Evolutionary conservation across 2,113 vertebrate species (phyloP).

Genomic region (Penelope pileata): DNA sequence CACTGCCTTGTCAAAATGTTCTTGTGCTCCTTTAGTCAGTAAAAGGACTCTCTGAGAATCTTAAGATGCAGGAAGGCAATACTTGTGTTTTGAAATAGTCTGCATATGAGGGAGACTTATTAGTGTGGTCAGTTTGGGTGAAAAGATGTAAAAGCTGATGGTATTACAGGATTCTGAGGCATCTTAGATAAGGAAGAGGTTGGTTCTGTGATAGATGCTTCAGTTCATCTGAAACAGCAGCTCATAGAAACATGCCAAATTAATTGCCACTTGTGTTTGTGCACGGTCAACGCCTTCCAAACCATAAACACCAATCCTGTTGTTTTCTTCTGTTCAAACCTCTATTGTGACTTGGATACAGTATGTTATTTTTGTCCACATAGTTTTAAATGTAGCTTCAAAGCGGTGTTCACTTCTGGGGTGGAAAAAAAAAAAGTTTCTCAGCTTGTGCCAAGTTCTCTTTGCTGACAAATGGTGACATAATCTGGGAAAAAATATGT

Average conservation of each 20-base stretch:
- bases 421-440: neutral
- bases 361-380: neutral
- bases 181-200: neutral
- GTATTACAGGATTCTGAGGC: neutral
- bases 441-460: neutral
- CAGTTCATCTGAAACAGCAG: neutral
- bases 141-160: neutral
- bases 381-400: neutral
- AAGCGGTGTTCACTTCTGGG: fast-evolving
- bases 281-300: neutral
- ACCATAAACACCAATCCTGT: neutral
- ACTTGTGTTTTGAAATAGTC: neutral
- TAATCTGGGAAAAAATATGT: neutral
- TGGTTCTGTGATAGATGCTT: neutral
- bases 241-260: neutral
- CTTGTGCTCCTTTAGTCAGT: neutral
- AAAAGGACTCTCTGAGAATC: neutral
- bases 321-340: neutral
- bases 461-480: neutral
- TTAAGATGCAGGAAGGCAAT: neutral
- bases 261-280: neutral
- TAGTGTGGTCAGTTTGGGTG: neutral
- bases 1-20: neutral
- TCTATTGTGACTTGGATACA: neutral
- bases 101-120: neutral